A percentile compares a stretch with the other conserved stretches of the same genome.
Evolutionary conservation across 2,797 vertebrate genomes (phyloP).

Genomic region (Poecilia gillii): DNA sequence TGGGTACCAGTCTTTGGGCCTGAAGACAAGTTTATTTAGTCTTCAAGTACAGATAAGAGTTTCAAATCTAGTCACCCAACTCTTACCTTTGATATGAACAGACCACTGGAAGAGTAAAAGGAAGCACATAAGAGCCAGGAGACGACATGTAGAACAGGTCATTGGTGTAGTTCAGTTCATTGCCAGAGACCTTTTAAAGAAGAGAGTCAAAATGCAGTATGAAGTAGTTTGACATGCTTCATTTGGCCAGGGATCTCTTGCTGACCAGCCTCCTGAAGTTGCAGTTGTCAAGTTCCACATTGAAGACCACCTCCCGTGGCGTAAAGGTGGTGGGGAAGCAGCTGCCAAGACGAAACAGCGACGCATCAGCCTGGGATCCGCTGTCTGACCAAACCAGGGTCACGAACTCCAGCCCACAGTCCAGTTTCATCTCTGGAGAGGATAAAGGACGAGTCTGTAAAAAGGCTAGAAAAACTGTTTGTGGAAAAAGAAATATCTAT

Average conservation of each 20-base stretch:
- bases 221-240: not conserved
- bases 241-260: rapidly evolving
- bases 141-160: conserved; percentile 59
- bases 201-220: not conserved
- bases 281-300: conserved; percentile 62
- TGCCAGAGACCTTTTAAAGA: conserved; percentile 66
- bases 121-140: conserved; percentile 16
- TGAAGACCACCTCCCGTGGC: conserved; percentile 60
- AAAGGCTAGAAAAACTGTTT: not conserved
- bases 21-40: conserved; percentile 20
- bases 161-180: conserved; percentile 63
- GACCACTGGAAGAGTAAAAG: conserved; percentile 54
- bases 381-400: conserved; percentile 69
- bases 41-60: not conserved
- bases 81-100: conserved; percentile 73
- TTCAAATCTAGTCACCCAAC: not conserved
- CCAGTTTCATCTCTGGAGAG: conserved; percentile 66
- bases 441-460: no score
- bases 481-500: rapidly evolving
- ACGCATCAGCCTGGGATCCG: conserved; percentile 43
- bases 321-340: conserved; percentile 67
- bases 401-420: conserved; percentile 66
- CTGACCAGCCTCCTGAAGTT: conserved; percentile 72
- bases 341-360: conserved; percentile 67
- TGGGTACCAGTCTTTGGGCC: conserved; percentile 71